Evolutionary conservation across 1,140 invertebrate genomes (phyloP).

Genomic region (Diabrotica virgifera): DNA sequence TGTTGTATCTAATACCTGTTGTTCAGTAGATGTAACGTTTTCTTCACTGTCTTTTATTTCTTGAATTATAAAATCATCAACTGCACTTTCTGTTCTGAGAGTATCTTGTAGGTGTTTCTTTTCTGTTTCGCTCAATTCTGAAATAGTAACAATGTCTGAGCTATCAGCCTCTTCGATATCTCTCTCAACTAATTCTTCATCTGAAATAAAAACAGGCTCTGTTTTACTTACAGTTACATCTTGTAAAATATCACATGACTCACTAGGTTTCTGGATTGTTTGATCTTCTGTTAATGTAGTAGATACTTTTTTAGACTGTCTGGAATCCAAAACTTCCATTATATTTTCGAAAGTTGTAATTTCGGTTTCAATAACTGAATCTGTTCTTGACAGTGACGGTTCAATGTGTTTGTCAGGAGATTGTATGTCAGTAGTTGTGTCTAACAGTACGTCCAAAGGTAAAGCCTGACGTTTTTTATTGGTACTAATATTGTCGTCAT

Average conservation of each 20-base stretch:
- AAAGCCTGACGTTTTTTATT: conserved; percentile 35
- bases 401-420: not conserved
- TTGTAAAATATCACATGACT: not conserved
- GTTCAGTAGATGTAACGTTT: not conserved
- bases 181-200: conserved; percentile 21
- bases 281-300: not conserved
- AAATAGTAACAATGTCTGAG: not conserved
- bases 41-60: not conserved
- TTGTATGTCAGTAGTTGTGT: conserved; percentile 32
- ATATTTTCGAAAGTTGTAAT: conserved; percentile 41
- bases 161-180: conserved; percentile 26
- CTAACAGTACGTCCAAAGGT: conserved; percentile 20
- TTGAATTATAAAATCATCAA: not conserved
- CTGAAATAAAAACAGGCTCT: conserved; percentile 24
- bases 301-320: conserved; percentile 15
- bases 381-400: conserved; percentile 30
- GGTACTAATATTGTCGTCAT: conserved; percentile 25
- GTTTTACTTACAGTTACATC: conserved; percentile 11
- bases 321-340: conserved; percentile 33
- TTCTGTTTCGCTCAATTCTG: conserved; percentile 29
- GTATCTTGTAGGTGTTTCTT: not conserved
- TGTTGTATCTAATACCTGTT: conserved; percentile 1
- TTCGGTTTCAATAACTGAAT: conserved; percentile 43
- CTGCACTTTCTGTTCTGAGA: not conserved
- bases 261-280: not conserved